Evolutionary conservation across 2,113 vertebrate genomes (phyloP), one percentile per base, ranked within the genome.

Genomic region (Pipra filicauda): DNA sequence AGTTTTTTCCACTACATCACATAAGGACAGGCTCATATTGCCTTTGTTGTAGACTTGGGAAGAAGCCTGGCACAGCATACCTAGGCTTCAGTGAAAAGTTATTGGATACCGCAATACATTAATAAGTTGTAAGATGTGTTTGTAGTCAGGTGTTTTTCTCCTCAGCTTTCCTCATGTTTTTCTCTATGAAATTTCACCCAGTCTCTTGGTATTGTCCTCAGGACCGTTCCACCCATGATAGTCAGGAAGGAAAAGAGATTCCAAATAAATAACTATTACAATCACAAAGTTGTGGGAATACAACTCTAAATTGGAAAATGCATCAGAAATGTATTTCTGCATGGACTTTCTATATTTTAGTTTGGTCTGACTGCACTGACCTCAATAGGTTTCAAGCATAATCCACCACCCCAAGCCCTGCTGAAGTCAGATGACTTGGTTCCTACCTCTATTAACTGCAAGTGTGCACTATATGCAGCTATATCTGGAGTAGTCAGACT

Each of bases 391-490:
- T 84, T 66, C 49, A 72, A 49, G 23, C n/a, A 37, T 21, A 37
- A 61, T 48, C 27, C 35, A 21, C 3, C 33, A 19, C 8, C 4
- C 10, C 15, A 61, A 39, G 26, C 16, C 3, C 15, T 0, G 0
- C 11, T 49, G 62, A 76, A 54, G n/a, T 27, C 59, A 39, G 26
- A 18, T 61, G 35, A 39, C 35, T 18, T 61, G 24, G 24, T 61
- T 39, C 35, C 58, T 22, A n/a, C 12, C 33, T 20, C 20, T 61
- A 8, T 37, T 37, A 12, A 33, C 14, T 59, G 46, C n/a, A 89
- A 74, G 54, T 74, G 44, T 33, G 21, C 17, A 5, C 31, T 62
- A 5, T 11, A 11, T 0, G 2, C 3, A 72, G 28, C 41, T 54
- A 0, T 35, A 31, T 23, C 65, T 70, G 66, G 65, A 55, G 44